Evolutionary conservation across 2,797 vertebrate species (phyloP).

Genomic region (Huso huso): DNA sequence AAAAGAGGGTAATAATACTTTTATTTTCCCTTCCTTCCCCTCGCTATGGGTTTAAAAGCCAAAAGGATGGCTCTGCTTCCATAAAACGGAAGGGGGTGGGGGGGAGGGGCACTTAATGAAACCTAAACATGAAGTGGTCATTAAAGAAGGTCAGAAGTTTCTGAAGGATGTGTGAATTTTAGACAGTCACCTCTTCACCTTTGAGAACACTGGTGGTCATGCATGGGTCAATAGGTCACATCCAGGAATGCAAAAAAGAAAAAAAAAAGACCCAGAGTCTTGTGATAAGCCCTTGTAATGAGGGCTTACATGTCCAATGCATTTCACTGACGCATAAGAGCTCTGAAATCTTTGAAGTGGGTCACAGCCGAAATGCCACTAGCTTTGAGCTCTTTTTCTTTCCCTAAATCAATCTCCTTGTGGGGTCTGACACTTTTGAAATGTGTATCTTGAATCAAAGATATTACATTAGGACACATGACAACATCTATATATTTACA

Average conservation of each 20-base stretch:
- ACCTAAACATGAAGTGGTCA: slow-evolving; percentile 15
- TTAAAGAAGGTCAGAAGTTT: slow-evolving; percentile 35
- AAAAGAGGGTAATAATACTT: slow-evolving; percentile 12
- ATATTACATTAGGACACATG: no score
- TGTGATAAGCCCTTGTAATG: neutral
- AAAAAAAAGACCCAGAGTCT: slow-evolving; percentile 13
- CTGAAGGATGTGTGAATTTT: slow-evolving; percentile 33
- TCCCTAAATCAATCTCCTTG: slow-evolving; percentile 20
- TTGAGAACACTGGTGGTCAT: slow-evolving; percentile 31
- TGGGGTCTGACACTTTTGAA: neutral
- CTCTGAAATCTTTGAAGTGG: neutral
- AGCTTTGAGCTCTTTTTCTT: slow-evolving; percentile 8
- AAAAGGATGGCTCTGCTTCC: no score
- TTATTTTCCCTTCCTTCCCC: neutral
- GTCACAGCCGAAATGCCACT: no score
- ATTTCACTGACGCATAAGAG: neutral
- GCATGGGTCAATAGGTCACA: slow-evolving; percentile 37
- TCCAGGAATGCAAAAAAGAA: neutral
- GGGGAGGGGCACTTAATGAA: slow-evolving; percentile 19
- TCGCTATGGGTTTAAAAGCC: neutral
- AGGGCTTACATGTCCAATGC: neutral
- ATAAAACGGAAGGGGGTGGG: neutral
- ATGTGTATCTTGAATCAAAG: no score
- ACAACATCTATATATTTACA: no score
- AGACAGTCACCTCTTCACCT: slow-evolving; percentile 37